Conservation (phyloP, 2,797 vertebrate genomes). For the Taenioides sp. region DNA sequence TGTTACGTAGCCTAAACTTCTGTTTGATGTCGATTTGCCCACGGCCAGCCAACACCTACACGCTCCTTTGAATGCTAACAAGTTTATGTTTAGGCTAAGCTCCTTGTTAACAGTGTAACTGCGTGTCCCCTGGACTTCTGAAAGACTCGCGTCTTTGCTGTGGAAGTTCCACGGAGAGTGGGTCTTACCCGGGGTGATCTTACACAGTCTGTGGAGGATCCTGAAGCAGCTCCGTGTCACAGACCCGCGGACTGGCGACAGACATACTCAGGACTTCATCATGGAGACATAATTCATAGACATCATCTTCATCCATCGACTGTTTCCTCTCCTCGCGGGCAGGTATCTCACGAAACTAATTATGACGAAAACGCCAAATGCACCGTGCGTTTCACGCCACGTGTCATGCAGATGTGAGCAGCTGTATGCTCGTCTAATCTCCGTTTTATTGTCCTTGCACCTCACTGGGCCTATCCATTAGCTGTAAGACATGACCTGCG, state of each 20-base stretch:
- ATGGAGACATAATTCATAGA: too few relatives aligned
- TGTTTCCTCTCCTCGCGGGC: conserved; percentile 2
- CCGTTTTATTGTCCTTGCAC: conserved; percentile 30
- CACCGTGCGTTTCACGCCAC: not conserved
- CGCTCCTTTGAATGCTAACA: not conserved
- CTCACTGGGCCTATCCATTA: conserved; percentile 64
- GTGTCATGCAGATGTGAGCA: not conserved
- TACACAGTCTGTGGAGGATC: not conserved
- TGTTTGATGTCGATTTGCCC: too few relatives aligned
- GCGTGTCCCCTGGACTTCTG: conserved; percentile 21
- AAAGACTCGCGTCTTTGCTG: not conserved
- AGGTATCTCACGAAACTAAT: conserved; percentile 16
- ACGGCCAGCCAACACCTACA: too few relatives aligned
- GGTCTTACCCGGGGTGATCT: conserved; percentile 27
- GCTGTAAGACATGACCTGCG: conserved; percentile 57
- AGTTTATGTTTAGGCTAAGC: not conserved
- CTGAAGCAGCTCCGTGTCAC: conserved; percentile 6
- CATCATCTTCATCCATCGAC: conserved; percentile 9
- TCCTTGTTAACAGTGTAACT: conserved; percentile 16
- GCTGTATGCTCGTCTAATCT: not conserved
- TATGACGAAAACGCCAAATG: not conserved
- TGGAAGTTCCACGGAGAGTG: not conserved
- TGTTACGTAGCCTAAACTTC: not conserved
- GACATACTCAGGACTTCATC: not conserved
- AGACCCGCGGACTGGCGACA: conserved; percentile 6